Conservation (phyloP, 1,140 invertebrate species). For the Ditylenchus dipsaci region DNA sequence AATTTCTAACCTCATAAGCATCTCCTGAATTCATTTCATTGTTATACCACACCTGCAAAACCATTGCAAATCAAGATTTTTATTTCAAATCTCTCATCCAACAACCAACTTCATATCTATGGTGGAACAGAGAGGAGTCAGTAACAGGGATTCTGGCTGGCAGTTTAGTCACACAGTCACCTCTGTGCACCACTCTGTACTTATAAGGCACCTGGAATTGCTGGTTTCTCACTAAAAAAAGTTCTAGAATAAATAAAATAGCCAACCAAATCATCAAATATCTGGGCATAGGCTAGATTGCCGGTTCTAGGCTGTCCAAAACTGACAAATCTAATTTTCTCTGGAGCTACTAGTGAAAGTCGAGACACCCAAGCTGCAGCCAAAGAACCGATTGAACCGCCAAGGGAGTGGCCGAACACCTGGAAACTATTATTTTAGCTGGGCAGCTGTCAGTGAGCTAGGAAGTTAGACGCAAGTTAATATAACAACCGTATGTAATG, state of each 20-base stretch:
- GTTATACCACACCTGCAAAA: conserved; percentile 34
- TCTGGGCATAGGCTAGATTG: conserved; percentile 36
- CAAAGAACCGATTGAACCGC: conserved; percentile 32
- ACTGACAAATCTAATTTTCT: conserved; percentile 33
- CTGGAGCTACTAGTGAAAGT: conserved; percentile 13
- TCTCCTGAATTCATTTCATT: conserved; percentile 21
- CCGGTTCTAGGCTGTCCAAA: conserved; percentile 39
- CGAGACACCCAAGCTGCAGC: conserved; percentile 41
- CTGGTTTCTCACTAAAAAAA: not conserved
- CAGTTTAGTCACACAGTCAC: conserved; percentile 32
- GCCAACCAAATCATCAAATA: conserved; percentile 32
- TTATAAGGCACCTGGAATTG: conserved; percentile 32
- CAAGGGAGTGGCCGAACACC: conserved; percentile 38
- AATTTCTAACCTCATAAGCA: conserved; percentile 11
- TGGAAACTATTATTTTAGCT: too few species aligned
- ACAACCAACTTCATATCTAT: conserved; percentile 39
- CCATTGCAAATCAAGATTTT: not conserved
- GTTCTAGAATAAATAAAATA: not conserved
- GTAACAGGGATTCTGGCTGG: conserved; percentile 20
- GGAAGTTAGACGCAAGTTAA: not conserved
- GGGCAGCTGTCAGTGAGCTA: not conserved
- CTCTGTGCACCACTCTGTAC: conserved; percentile 37
- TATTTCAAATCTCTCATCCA: too few species aligned
- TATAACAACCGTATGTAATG: too few species aligned
- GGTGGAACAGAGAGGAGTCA: conserved; percentile 32